Evolutionary conservation across 2,888 invertebrate genomes (phyloP).

Genomic region (Drosophila formosana): DNA sequence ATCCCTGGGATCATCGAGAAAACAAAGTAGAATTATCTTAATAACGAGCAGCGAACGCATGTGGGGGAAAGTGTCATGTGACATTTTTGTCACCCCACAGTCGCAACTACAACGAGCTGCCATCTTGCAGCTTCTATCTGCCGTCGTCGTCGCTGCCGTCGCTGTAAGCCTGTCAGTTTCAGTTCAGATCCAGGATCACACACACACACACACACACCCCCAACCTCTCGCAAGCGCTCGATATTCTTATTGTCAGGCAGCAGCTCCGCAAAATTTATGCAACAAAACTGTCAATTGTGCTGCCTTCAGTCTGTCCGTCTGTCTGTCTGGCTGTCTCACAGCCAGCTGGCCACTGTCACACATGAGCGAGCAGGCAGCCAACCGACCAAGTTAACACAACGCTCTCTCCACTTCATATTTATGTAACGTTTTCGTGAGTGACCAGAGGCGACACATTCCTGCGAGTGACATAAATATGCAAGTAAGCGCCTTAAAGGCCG

Average conservation of each 20-base stretch:
- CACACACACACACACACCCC: background rate
- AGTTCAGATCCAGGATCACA: slow-evolving; percentile 25
- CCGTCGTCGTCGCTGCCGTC: background rate
- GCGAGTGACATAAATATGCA: slow-evolving; percentile 77
- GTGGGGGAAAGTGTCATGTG: slow-evolving; percentile 40
- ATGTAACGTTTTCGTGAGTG: slow-evolving; percentile 47
- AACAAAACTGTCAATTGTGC: slow-evolving; percentile 69
- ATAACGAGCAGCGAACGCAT: slow-evolving; percentile 35
- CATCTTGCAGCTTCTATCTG: slow-evolving; percentile 4
- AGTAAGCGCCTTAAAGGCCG: slow-evolving; percentile 76
- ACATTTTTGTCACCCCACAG: slow-evolving; percentile 43
- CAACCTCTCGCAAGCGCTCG: background rate
- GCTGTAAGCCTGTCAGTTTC: slow-evolving; percentile 51
- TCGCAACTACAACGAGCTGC: slow-evolving; percentile 2
- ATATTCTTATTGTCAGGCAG: slow-evolving; percentile 47
- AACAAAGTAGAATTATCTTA: slow-evolving; percentile 50
- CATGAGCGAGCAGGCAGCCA: slow-evolving; percentile 63
- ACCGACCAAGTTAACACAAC: slow-evolving; percentile 43
- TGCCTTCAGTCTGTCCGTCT: slow-evolving; percentile 22
- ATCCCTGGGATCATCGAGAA: slow-evolving; percentile 34
- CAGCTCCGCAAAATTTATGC: slow-evolving; percentile 58
- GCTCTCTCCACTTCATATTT: slow-evolving; percentile 45
- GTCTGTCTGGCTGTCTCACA: slow-evolving; percentile 29
- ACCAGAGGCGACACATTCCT: slow-evolving; percentile 52
- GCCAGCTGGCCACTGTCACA: slow-evolving; percentile 68